Conservation (phyloP, 2,113 vertebrate genomes). For the Apaloderma vittatum region DNA sequence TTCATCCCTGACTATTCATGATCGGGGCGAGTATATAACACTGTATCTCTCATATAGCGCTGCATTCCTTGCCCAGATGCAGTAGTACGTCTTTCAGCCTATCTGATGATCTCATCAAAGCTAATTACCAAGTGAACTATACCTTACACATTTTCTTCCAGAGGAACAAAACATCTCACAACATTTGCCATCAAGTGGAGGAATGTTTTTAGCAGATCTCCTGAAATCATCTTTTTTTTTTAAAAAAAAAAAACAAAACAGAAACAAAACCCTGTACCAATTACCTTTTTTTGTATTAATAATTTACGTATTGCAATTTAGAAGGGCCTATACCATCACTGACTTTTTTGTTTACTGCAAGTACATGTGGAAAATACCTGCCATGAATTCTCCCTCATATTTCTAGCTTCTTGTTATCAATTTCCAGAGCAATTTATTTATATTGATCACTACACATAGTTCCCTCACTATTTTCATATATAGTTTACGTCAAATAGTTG, state of each 20-base stretch:
- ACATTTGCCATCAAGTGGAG: background rate
- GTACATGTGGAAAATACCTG: background rate
- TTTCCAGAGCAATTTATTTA: background rate
- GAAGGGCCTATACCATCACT: background rate
- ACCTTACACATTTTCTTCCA: background rate
- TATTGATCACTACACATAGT: background rate
- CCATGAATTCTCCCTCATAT: background rate
- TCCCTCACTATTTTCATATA: background rate
- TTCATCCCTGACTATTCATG: background rate
- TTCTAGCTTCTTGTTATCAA: background rate
- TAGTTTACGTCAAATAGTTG: background rate
- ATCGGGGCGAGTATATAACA: no score
- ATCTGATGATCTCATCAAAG: background rate
- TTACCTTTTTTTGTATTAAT: background rate
- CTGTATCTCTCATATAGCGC: background rate
- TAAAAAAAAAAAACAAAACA: background rate
- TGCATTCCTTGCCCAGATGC: no score
- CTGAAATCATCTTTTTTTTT: background rate
- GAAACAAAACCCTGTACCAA: background rate
- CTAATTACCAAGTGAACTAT: background rate
- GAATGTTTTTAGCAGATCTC: background rate
- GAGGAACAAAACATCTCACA: background rate
- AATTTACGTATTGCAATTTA: background rate
- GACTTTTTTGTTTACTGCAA: background rate
- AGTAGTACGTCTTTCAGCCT: background rate